phyloP scores from a whole-genome alignment of 2,113 vertebrate species.

The Hippocampus mohnikei region DNA sequence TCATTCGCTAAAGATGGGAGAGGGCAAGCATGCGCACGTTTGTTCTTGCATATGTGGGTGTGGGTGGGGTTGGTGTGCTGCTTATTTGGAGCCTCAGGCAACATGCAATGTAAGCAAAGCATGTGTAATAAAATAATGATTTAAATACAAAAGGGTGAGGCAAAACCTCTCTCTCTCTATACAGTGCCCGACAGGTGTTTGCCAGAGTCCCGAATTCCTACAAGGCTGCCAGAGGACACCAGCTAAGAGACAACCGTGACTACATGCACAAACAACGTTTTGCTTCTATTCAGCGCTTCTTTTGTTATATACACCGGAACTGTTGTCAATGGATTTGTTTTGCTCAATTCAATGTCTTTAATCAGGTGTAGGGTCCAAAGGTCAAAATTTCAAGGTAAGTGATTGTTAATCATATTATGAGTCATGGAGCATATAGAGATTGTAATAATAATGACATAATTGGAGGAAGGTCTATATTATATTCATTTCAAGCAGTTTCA shows the following conservation, averaged over 20 bases:
- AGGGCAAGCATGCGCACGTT: neutral
- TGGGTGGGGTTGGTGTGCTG: conserved; percentile 24
- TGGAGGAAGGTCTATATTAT: neutral
- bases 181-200: conserved; percentile 61
- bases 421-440: conserved; percentile 18
- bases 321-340: conserved; percentile 1
- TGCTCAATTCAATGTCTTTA: neutral
- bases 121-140: conserved; percentile 72
- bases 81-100: conserved; percentile 47
- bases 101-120: conserved; percentile 63
- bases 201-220: conserved; percentile 53
- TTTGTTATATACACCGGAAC: conserved; percentile 1
- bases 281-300: conserved; percentile 6
- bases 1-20: conserved; percentile 35
- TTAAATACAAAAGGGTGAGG: conserved; percentile 57
- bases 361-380: neutral
- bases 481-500: neutral
- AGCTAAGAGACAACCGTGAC: conserved; percentile 47
- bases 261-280: conserved; percentile 22
- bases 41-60: neutral
- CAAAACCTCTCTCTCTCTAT: conserved; percentile 38
- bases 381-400: conserved; percentile 21
- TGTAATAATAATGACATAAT: conserved; percentile 23
- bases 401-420: neutral
- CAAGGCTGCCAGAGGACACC: conserved; percentile 47